Conservation (phyloP, 2,797 vertebrate genomes). For the Cynodonichthys magdalenae region DNA sequence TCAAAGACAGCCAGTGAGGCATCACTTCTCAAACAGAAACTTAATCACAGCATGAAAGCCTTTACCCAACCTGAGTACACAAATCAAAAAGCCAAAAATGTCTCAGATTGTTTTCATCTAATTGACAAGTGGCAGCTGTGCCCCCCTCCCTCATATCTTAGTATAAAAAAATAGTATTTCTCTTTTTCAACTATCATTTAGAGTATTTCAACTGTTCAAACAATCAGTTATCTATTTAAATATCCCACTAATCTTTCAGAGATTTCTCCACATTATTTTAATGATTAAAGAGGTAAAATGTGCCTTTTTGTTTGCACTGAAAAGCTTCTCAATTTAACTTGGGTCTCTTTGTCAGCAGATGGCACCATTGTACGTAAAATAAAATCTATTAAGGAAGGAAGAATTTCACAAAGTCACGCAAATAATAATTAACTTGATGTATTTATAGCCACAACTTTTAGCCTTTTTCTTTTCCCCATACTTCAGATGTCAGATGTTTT, state of each 20-base stretch:
- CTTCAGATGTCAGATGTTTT: constrained; percentile 6
- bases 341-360: constrained; percentile 60
- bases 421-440: constrained; percentile 67
- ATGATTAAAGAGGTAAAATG: neutral
- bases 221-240: neutral
- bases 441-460: constrained; percentile 69
- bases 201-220: neutral
- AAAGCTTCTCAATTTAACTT: neutral
- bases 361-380: constrained; percentile 77
- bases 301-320: neutral
- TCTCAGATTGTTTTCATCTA: constrained; percentile 48
- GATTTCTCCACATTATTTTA: neutral
- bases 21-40: constrained; percentile 48
- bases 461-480: constrained; percentile 22
- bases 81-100: constrained; percentile 36
- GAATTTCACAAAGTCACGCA: constrained; percentile 34
- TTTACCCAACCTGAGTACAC: constrained; percentile 21
- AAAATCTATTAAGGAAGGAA: constrained; percentile 12
- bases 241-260: neutral
- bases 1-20: constrained; percentile 37
- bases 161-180: constrained; percentile 2
- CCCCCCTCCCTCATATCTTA: constrained; percentile 13
- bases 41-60: constrained; percentile 30
- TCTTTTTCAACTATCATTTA: neutral
- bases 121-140: constrained; percentile 34